A percentile compares a stretch with the other conserved stretches of the same genome.
phyloP scores from a whole-genome alignment of 2,888 invertebrate species.

The Drosophila leonis region DNA sequence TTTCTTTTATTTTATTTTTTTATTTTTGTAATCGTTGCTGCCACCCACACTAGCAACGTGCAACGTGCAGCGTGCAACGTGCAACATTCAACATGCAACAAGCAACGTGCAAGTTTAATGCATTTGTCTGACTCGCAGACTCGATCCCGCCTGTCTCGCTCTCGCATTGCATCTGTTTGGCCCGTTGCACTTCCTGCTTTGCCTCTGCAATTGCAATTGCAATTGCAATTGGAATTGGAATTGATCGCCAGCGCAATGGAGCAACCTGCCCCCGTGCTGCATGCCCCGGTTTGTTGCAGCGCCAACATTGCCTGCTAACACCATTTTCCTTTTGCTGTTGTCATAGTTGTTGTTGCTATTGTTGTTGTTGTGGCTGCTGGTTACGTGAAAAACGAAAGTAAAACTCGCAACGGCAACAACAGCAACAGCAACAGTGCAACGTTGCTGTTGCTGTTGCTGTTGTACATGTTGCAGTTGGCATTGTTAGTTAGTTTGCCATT shows the following conservation, averaged over 20 bases:
- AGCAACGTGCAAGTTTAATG: conserved; percentile 65
- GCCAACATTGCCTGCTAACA: conserved; percentile 78
- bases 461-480: conserved; percentile 68
- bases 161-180: conserved; percentile 55
- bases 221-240: conserved; percentile 15
- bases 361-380: conserved; percentile 54
- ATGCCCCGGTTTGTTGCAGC: conserved; percentile 13
- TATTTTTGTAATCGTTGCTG: not conserved
- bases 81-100: conserved; percentile 49
- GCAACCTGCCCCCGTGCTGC: not conserved
- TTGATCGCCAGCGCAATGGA: conserved; percentile 34
- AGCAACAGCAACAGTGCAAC: conserved; percentile 50
- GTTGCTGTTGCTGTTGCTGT: conserved; percentile 40
- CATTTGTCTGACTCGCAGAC: conserved; percentile 24
- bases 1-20: not conserved
- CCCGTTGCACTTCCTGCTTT: conserved; percentile 63
- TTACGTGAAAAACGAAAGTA: conserved; percentile 81
- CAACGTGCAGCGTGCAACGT: conserved; percentile 48
- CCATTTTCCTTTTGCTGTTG: conserved; percentile 76
- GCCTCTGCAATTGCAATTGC: conserved; percentile 36
- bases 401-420: conserved; percentile 62
- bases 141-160: not conserved
- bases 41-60: conserved; percentile 16
- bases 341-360: conserved; percentile 51
- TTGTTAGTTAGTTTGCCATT: conserved; percentile 71